Evolutionary conservation across 37 sponge, comb jelly and placozoan genomes (phyloP).

Genomic region (Diacarnus erythraeanus): DNA sequence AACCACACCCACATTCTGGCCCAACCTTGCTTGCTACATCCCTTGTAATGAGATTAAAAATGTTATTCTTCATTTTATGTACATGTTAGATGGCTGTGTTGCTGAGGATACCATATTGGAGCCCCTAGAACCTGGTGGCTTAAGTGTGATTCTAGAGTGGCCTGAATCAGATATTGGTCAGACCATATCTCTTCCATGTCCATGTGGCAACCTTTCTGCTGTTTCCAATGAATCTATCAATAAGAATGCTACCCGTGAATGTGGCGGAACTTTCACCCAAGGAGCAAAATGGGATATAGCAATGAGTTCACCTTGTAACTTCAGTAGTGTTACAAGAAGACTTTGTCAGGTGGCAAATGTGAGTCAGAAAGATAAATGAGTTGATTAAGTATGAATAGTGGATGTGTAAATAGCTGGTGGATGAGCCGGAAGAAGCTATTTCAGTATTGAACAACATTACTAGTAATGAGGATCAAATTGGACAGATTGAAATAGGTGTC

Average conservation of each 20-base stretch:
- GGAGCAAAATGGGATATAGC: conserved; percentile 44
- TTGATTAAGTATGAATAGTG: background rate
- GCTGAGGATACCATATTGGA: conserved; percentile 7
- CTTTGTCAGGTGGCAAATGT: conserved; percentile 43
- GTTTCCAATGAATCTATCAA: background rate
- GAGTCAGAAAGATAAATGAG: conserved; percentile 3
- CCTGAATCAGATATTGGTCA: conserved; percentile 43
- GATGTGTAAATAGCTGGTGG: background rate
- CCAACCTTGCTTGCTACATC: too few species aligned
- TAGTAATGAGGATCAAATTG: background rate
- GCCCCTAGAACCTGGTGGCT: background rate
- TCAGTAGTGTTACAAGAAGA: conserved; percentile 7
- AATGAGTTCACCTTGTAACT: conserved; percentile 19
- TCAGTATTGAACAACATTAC: background rate
- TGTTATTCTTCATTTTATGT: too few species aligned
- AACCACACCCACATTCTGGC: too few species aligned
- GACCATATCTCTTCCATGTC: conserved; percentile 17
- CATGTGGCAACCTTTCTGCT: conserved; percentile 28
- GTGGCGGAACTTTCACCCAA: background rate
- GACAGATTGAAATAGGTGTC: background rate
- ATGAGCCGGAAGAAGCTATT: background rate
- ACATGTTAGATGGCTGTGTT: conserved; percentile 31
- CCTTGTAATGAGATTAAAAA: background rate
- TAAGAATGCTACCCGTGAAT: background rate
- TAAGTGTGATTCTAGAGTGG: conserved; percentile 26